Evolutionary conservation across 2,888 invertebrate genomes (phyloP).

Genomic region (Ormyrus pomaceus): DNA sequence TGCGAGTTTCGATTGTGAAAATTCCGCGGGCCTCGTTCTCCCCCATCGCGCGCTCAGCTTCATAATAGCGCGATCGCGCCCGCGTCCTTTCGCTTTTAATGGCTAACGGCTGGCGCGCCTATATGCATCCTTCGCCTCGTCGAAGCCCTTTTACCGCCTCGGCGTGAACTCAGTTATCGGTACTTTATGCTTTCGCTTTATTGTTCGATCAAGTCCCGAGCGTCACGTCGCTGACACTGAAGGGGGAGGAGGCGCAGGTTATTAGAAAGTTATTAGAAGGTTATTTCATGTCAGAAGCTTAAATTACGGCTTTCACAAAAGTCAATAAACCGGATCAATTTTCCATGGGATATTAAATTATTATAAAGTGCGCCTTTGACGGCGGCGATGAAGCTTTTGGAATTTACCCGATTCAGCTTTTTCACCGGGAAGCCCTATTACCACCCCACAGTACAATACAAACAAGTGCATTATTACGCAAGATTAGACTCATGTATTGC

Average conservation of each 20-base stretch:
- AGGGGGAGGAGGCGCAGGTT: conserved; percentile 30
- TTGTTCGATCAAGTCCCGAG: conserved; percentile 55
- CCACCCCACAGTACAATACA: too few relatives aligned
- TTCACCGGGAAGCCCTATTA: too few relatives aligned
- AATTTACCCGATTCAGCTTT: neutral
- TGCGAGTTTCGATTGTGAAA: conserved; percentile 31
- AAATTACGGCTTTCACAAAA: conserved; percentile 53
- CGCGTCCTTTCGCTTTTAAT: conserved; percentile 48
- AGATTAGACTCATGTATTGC: too few relatives aligned
- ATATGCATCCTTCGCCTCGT: conserved; percentile 43
- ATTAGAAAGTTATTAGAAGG: conserved; percentile 57
- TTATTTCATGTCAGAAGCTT: conserved; percentile 54
- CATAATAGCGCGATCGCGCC: conserved; percentile 41
- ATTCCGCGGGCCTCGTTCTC: neutral
- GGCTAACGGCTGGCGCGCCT: conserved; percentile 34
- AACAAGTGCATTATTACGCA: too few relatives aligned
- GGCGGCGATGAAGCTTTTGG: conserved; percentile 15
- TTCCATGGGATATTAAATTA: conserved; percentile 50
- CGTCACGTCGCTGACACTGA: conserved; percentile 34
- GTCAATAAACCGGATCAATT: conserved; percentile 56
- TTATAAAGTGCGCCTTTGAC: conserved; percentile 36
- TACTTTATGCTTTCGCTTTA: conserved; percentile 55
- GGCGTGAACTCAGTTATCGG: conserved; percentile 54
- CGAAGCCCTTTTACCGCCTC: conserved; percentile 54
- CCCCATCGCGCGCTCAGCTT: neutral